These are phyloP conservation scores for Drosophila tripunctata DNA, from an alignment of 2,888 invertebrate species.

Conservation along the genomic window DNA sequence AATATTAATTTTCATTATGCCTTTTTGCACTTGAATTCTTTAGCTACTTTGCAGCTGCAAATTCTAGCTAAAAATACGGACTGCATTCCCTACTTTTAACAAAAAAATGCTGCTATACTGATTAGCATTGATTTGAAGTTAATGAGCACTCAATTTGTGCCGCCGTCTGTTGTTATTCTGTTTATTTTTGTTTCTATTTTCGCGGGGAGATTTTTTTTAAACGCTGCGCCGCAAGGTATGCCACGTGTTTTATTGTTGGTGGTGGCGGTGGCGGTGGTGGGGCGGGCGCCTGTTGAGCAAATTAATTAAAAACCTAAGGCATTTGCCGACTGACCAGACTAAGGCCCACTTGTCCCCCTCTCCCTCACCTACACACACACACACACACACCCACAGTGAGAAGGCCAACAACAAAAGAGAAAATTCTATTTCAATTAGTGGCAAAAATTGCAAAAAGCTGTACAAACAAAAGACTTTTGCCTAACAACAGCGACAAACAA, in stretches of 20 bases:
- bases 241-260: conserved; percentile 49
- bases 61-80: neutral
- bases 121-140: conserved; percentile 78
- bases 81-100: too few relatives aligned
- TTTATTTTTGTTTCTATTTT: conserved; percentile 8
- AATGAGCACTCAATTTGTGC: conserved; percentile 70
- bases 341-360: conserved; percentile 15
- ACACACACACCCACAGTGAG: too few relatives aligned
- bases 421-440: conserved; percentile 80
- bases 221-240: conserved; percentile 61
- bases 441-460: conserved; percentile 76
- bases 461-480: conserved; percentile 75
- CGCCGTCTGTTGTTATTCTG: conserved; percentile 4
- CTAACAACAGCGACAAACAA: conserved; percentile 57
- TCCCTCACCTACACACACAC: conserved; percentile 14
- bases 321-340: conserved; percentile 55
- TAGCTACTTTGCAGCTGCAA: neutral
- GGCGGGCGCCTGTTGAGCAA: conserved; percentile 59
- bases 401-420: conserved; percentile 56
- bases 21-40: conserved; percentile 1
- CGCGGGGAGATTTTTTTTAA: conserved; percentile 9
- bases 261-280: neutral
- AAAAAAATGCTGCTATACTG: too few relatives aligned
- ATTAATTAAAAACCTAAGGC: conserved; percentile 78
- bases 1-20: conserved; percentile 26